Evolutionary conservation across 2,113 vertebrate species (phyloP).

Genomic region (Sminthopsis crassicaudata): DNA sequence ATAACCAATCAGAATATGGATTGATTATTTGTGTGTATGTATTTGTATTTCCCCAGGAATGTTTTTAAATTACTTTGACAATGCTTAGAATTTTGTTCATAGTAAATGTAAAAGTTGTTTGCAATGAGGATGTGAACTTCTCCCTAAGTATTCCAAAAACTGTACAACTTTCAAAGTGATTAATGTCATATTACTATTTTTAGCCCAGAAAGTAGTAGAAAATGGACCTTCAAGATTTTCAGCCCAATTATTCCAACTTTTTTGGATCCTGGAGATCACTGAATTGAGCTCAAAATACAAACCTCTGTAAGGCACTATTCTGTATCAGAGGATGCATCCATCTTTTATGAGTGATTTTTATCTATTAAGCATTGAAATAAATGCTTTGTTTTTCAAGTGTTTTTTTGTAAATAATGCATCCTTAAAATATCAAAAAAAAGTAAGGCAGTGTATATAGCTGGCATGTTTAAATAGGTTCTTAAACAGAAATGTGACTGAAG

Average conservation of each 20-base stretch:
- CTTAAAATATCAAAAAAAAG: slow-evolving; percentile 41
- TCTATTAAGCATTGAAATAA: background rate
- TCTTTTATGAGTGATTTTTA: background rate
- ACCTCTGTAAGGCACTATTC: background rate
- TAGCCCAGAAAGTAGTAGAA: background rate
- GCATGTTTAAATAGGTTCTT: slow-evolving; percentile 55
- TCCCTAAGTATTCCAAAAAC: too few species aligned
- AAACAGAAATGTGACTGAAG: slow-evolving; percentile 27
- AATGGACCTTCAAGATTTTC: background rate
- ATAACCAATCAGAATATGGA: too few species aligned
- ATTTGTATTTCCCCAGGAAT: too few species aligned
- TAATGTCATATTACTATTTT: too few species aligned
- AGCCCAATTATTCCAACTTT: background rate
- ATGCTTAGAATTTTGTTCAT: too few species aligned
- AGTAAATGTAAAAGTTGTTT: too few species aligned
- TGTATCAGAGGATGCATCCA: background rate
- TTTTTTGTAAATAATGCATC: slow-evolving; percentile 55
- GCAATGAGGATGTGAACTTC: too few species aligned
- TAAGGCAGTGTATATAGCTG: slow-evolving; percentile 15
- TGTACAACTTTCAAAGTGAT: too few species aligned
- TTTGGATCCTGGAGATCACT: background rate
- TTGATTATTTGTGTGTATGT: too few species aligned
- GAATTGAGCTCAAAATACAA: background rate
- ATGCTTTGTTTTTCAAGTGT: background rate
- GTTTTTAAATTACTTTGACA: too few species aligned